Percentiles rank a stretch among this genome's conserved stretches.
Conservation (phyloP, 2,888 invertebrate species). For the Spialia ferax region DNA sequence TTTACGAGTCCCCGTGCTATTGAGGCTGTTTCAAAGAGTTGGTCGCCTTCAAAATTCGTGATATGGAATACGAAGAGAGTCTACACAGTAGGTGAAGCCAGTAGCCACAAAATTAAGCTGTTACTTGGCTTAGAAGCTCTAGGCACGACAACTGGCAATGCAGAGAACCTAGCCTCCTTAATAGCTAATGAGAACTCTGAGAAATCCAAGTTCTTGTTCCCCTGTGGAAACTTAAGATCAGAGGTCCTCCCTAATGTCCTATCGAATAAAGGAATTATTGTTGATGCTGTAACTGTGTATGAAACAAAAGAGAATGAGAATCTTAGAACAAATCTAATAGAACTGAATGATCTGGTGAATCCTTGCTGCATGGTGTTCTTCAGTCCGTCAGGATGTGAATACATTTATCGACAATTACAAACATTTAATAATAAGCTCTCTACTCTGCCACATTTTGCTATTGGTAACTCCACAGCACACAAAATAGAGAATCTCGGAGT, state of each 20-base stretch:
- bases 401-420: slow-evolving; percentile 73
- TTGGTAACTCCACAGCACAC: slow-evolving; percentile 78
- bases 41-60: slow-evolving; percentile 71
- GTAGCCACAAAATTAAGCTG: slow-evolving; percentile 61
- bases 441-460: slow-evolving; percentile 74
- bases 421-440: slow-evolving; percentile 70
- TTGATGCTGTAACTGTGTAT: slow-evolving; percentile 73
- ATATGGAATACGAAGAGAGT: slow-evolving; percentile 67
- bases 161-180: slow-evolving; percentile 67
- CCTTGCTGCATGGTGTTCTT: slow-evolving; percentile 77
- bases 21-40: slow-evolving; percentile 70
- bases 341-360: slow-evolving; percentile 55
- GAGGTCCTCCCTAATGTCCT: slow-evolving; percentile 67
- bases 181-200: slow-evolving; percentile 62
- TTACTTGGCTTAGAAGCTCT: slow-evolving; percentile 68
- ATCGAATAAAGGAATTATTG: slow-evolving; percentile 53
- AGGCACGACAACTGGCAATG: slow-evolving; percentile 67
- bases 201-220: slow-evolving; percentile 68
- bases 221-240: slow-evolving; percentile 73
- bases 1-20: slow-evolving; percentile 75
- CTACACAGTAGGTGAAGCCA: slow-evolving; percentile 73
- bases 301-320: slow-evolving; percentile 75
- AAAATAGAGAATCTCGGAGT: slow-evolving; percentile 76
- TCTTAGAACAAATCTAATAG: slow-evolving; percentile 62
- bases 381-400: slow-evolving; percentile 79